Conservation (phyloP, 2,888 invertebrate genomes). For the Pristionchus fissidentatus region DNA sequence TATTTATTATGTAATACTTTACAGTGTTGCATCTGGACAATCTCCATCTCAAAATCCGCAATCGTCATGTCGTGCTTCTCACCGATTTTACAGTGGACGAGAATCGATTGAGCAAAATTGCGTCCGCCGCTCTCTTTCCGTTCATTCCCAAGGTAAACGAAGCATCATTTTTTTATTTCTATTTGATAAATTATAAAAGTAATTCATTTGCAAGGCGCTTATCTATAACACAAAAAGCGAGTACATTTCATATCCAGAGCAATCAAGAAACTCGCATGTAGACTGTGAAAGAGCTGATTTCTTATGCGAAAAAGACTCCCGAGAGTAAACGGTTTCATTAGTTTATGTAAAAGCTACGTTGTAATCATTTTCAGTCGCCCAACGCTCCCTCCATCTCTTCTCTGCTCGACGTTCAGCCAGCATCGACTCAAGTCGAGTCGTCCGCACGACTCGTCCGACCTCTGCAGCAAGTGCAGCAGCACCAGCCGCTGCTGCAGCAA, state of each 20-base stretch:
- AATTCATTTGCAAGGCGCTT: too few species aligned
- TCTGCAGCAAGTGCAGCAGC: not conserved
- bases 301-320: too few species aligned
- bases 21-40: slow-evolving; percentile 62
- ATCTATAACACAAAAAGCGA: too few species aligned
- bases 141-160: slow-evolving; percentile 34
- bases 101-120: slow-evolving; percentile 55
- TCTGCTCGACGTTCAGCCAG: slow-evolving; percentile 35
- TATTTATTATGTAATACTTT: slow-evolving; percentile 6
- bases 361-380: not conserved
- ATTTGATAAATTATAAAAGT: too few species aligned
- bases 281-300: too few species aligned
- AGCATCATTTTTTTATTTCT: too few species aligned
- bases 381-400: slow-evolving; percentile 45
- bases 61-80: slow-evolving; percentile 59
- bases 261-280: too few species aligned
- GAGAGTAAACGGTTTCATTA: too few species aligned
- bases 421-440: not conserved
- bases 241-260: too few species aligned
- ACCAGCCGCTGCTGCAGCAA: not conserved
- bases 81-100: slow-evolving; percentile 64
- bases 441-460: not conserved
- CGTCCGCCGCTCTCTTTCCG: slow-evolving; percentile 48
- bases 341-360: too few species aligned
- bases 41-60: slow-evolving; percentile 56